These are phyloP conservation scores for Botia almorhae DNA, from an alignment of 2,797 vertebrate genomes.

Conservation along the genomic window DNA sequence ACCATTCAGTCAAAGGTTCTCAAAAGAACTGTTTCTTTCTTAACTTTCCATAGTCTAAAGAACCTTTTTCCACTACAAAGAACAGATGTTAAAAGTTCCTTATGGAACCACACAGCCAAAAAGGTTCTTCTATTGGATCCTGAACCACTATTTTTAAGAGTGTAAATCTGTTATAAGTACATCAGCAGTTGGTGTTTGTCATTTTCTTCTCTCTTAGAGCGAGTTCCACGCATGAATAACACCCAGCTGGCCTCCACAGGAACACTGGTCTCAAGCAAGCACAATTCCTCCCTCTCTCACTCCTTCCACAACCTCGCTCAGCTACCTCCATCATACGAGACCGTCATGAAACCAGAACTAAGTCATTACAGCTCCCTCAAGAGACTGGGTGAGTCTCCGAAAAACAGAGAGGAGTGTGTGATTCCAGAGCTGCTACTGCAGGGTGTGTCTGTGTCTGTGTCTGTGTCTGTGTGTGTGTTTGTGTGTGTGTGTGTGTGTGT, in stretches of 20 bases:
- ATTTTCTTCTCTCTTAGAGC: constrained; percentile 65
- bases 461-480: background rate
- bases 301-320: constrained; percentile 93
- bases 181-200: background rate
- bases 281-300: constrained; percentile 83
- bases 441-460: background rate
- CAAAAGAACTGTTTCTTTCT: too few relatives aligned
- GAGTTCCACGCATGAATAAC: constrained; percentile 78
- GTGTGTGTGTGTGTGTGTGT: too few relatives aligned
- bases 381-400: constrained; percentile 81
- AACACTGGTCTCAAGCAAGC: constrained; percentile 75
- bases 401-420: constrained; percentile 3
- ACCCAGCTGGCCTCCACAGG: constrained; percentile 77
- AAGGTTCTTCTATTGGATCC: too few relatives aligned
- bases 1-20: too few relatives aligned
- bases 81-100: too few relatives aligned
- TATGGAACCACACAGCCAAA: too few relatives aligned
- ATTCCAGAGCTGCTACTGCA: constrained; percentile 2
- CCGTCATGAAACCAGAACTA: constrained; percentile 82
- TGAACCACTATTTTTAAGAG: background rate
- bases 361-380: constrained; percentile 89
- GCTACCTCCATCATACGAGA: constrained; percentile 87
- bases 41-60: too few relatives aligned
- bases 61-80: too few relatives aligned
- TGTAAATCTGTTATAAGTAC: background rate